phyloP scores from a whole-genome alignment of 1,140 invertebrate species.

The Zaprionus ghesquierei region DNA sequence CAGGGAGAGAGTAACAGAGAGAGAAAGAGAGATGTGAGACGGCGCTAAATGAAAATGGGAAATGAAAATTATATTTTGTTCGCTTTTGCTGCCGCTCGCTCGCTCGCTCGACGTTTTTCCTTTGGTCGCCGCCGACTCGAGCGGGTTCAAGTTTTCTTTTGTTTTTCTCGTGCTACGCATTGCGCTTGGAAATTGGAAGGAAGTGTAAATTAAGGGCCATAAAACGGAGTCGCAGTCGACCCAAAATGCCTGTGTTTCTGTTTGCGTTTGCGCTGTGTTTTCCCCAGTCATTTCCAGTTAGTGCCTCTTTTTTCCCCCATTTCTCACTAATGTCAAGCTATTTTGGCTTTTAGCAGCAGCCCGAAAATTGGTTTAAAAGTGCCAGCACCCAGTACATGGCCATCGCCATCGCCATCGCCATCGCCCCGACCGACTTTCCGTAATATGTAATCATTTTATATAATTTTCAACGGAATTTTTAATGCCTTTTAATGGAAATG shows the following conservation, averaged over 20 bases:
- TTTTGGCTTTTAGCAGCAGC: constrained; percentile 69
- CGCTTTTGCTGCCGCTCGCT: constrained; percentile 36
- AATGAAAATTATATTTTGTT: constrained; percentile 77
- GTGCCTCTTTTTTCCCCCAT: constrained; percentile 9
- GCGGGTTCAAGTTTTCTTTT: not conserved
- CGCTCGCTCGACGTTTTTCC: constrained; percentile 13
- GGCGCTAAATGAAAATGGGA: constrained; percentile 56
- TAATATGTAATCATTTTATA: constrained; percentile 45
- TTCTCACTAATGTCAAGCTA: constrained; percentile 51
- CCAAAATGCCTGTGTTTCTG: constrained; percentile 7
- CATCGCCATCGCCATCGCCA: constrained; percentile 4
- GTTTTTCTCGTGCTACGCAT: constrained; percentile 32
- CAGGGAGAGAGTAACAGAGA: not conserved
- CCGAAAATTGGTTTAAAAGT: constrained; percentile 65
- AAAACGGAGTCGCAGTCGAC: constrained; percentile 54
- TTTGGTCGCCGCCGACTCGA: constrained; percentile 41
- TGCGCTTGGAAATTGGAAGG: constrained; percentile 43
- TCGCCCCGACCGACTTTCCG: constrained; percentile 10
- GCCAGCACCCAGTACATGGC: constrained; percentile 17
- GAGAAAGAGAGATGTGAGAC: not conserved
- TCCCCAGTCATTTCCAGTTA: constrained; percentile 50
- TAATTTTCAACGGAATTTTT: constrained; percentile 49
- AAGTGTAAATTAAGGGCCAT: constrained; percentile 79
- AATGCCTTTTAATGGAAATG: constrained; percentile 54
- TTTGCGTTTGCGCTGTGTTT: constrained; percentile 17